Base-by-base conservation (phyloP, 2,113 vertebrate genomes). In the Pagrus major region DNA sequence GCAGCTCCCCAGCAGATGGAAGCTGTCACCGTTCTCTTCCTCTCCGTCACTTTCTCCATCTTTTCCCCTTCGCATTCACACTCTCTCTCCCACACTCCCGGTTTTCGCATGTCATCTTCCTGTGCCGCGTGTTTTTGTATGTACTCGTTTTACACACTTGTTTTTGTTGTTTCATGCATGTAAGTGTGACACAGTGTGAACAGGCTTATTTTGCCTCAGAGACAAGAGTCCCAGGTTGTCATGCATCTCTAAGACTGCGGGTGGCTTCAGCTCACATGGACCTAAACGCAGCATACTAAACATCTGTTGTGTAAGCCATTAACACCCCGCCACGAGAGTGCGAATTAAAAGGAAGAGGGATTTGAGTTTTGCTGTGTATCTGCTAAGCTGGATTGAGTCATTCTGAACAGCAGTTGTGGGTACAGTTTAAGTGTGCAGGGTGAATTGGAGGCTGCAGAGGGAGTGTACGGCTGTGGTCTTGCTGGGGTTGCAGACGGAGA, bases 221-320 rank as follows among this genome's bases (percentile, higher is more conserved):
- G 80, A 75, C n/a, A n/a, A n/a, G 29, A 77, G 76, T 87, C 83
- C 80, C 86, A 81, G 87, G 85, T 90, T 89, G 81, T 86, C 82
- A 85, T 84, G 89, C 78, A 49, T 87, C 85, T 77, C 74, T 58
- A 3, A 75, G 75, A 69, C 86, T 55, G 78, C 58, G 76, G 85
- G 88, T 76, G 76, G 77, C 85, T 86, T 81, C 46, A 31, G 84
- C 77, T 89, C 73, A 73, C 76, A 68, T 79, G 82, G 75, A 88
- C 78, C 33, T 71, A 70, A 85, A 86, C 56, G 12, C 71, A 77
- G 88, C 84, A 84, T 78, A 65, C 67, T 72, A 86, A 92, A 91
- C 88, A 90, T 90, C 89, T 94, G 92, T 84, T 85, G 77, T 90
- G 83, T 88, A 85, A 89, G 84, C 79, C 77, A 90, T 90, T 93